These are phyloP conservation scores for Hystrix cristata DNA, from an alignment of 2,113 vertebrate genomes.

Conservation along the genomic window DNA sequence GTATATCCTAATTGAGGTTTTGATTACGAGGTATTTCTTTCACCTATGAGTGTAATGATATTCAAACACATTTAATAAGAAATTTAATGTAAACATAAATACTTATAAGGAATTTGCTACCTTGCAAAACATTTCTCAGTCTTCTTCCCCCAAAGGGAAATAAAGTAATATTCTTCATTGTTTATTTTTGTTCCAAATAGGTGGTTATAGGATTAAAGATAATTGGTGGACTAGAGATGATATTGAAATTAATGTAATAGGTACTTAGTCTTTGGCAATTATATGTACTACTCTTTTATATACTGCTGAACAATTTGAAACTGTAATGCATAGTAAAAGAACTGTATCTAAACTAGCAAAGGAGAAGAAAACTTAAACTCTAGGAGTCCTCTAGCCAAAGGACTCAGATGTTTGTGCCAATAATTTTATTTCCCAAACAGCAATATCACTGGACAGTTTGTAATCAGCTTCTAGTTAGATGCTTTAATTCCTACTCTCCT, in stretches of 20 bases:
- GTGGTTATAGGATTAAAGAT: constrained; percentile 53
- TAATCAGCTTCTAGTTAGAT: not conserved
- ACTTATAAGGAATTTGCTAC: not conserved
- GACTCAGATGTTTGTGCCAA: constrained; percentile 28
- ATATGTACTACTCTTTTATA: not conserved
- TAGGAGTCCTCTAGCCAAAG: constrained; percentile 24
- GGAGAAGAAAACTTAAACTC: constrained; percentile 53
- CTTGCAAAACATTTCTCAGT: constrained; percentile 30
- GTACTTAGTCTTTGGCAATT: constrained; percentile 27
- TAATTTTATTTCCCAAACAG: constrained; percentile 14
- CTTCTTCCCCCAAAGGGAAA: not conserved
- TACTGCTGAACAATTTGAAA: constrained; percentile 38
- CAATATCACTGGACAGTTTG: not conserved
- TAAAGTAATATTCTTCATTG: constrained; percentile 33
- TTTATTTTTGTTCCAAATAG: constrained; percentile 65
- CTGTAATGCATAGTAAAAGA: not conserved
- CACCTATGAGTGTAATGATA: not conserved
- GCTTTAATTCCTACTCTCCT: not conserved
- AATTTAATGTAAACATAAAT: constrained; percentile 56
- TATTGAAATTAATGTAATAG: constrained; percentile 23
- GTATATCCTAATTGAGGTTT: constrained; percentile 39
- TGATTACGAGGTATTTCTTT: constrained; percentile 12
- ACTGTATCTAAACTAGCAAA: constrained; percentile 23
- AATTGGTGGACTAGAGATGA: constrained; percentile 3
- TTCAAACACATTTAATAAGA: constrained; percentile 28